Percentiles rank a stretch among this genome's conserved stretches.
Conservation (phyloP, 2,797 vertebrate genomes). For the Leptoclinus maculatus region DNA sequence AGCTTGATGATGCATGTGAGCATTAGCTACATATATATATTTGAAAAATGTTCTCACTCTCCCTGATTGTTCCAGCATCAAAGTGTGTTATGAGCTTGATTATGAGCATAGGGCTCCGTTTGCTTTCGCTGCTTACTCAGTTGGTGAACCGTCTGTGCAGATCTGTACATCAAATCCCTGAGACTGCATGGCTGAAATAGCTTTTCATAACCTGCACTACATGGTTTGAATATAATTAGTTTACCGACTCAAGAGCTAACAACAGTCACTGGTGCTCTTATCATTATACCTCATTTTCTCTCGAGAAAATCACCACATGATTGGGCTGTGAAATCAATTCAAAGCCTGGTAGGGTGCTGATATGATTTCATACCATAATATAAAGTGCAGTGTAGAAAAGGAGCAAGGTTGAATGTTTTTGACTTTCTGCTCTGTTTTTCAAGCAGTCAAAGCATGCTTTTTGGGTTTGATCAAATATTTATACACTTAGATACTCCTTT, state of each 20-base stretch:
- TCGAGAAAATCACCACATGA: not conserved
- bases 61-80: not conserved
- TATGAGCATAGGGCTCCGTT: not conserved
- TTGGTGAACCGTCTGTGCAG: too few species aligned
- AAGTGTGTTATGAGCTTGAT: not conserved
- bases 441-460: conserved; percentile 2
- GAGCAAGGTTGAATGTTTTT: not conserved
- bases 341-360: not conserved
- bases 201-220: conserved; percentile 25
- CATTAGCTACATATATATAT: not conserved
- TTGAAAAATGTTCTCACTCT: not conserved
- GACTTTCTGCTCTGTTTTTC: not conserved
- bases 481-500: conserved; percentile 35
- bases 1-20: not conserved
- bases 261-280: not conserved
- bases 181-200: conserved; percentile 8
- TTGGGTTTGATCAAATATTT: conserved; percentile 69
- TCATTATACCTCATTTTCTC: not conserved
- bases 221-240: conserved; percentile 30
- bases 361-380: conserved; percentile 1
- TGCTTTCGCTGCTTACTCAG: not conserved
- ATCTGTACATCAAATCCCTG: conserved; percentile 12
- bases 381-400: not conserved
- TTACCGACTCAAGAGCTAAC: conserved; percentile 4
- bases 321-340: not conserved